These are phyloP conservation scores for Dilophus febrilis DNA, from an alignment of 2,888 invertebrate genomes.

Conservation along the genomic window DNA sequence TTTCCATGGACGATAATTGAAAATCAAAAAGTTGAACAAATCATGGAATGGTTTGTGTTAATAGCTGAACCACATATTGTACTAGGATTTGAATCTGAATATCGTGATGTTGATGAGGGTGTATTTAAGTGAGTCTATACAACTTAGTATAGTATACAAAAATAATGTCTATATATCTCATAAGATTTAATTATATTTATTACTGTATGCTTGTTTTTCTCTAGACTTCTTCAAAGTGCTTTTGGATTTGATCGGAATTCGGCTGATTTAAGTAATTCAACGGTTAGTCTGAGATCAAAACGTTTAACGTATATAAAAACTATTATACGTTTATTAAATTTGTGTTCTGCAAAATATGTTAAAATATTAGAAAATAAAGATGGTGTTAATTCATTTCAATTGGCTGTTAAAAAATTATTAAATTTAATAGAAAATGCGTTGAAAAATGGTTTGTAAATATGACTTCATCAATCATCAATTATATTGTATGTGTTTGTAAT, in stretches of 20 bases:
- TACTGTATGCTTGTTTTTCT: no score
- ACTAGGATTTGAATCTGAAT: slow-evolving; percentile 32
- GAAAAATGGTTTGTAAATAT: slow-evolving; percentile 1
- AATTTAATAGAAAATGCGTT: slow-evolving; percentile 1
- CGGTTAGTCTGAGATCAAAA: slow-evolving; percentile 17
- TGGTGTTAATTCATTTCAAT: slow-evolving; percentile 19
- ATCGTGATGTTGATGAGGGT: slow-evolving; percentile 38
- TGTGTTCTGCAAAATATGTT: slow-evolving; percentile 23
- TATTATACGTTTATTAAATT: slow-evolving; percentile 21
- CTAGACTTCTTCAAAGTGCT: slow-evolving; percentile 8
- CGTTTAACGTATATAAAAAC: slow-evolving; percentile 26
- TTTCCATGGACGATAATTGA: slow-evolving; percentile 51
- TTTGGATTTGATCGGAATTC: slow-evolving; percentile 3
- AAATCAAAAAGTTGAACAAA: slow-evolving; percentile 40
- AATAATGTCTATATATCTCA: no score
- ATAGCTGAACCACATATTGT: slow-evolving; percentile 53
- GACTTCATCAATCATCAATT: neutral
- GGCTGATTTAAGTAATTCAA: slow-evolving; percentile 33
- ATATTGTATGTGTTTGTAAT: no score
- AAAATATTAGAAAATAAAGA: slow-evolving; percentile 23
- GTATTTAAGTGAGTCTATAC: slow-evolving; percentile 35
- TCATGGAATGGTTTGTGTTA: slow-evolving; percentile 58
- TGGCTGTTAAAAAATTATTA: slow-evolving; percentile 19
- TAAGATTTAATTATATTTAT: no score
- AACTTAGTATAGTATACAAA: no score